Conservation (phyloP, 2,797 vertebrate genomes). For the Pseudochromis fuscus region DNA sequence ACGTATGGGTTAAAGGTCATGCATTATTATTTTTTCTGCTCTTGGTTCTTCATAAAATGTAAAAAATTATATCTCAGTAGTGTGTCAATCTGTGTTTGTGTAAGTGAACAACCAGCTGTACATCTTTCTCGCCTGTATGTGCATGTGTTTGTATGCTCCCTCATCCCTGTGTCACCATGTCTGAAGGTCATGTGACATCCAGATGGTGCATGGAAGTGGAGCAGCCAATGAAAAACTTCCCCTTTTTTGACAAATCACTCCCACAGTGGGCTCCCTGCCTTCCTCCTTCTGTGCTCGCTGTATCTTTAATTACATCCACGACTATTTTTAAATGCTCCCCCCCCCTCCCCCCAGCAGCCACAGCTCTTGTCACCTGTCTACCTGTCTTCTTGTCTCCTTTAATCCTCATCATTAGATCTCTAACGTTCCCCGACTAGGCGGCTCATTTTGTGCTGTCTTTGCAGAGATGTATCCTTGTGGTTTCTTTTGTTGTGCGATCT, state of each 20-base stretch:
- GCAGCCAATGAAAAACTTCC: constrained; percentile 65
- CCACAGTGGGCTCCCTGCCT: constrained; percentile 25
- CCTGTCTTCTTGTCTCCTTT: constrained; percentile 67
- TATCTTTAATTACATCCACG: constrained; percentile 67
- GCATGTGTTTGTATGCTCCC: constrained; percentile 10
- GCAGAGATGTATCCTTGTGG: constrained; percentile 24
- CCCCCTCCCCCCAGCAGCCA: constrained; percentile 29
- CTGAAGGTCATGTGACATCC: constrained; percentile 67
- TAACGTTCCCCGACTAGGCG: constrained; percentile 18
- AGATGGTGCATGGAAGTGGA: constrained; percentile 56
- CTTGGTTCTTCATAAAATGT: too few species aligned
- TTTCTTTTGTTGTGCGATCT: constrained; percentile 40
- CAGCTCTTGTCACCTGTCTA: constrained; percentile 58
- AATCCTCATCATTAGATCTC: constrained; percentile 57
- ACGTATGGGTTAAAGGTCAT: too few species aligned
- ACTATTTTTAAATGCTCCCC: constrained; percentile 78
- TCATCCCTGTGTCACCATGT: constrained; percentile 29
- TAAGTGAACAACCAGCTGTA: too few species aligned
- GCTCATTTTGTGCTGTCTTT: constrained; percentile 42
- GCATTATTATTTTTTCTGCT: neutral
- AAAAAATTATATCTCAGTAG: neutral
- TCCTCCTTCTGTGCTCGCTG: constrained; percentile 40
- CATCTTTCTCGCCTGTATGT: too few species aligned
- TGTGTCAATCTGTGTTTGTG: constrained; percentile 23
- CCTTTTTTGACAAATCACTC: constrained; percentile 49